A percentile compares a stretch with the other conserved stretches of the same genome.
phyloP scores from a whole-genome alignment of 2,888 invertebrate genomes.

The Tetranychus piercei region DNA sequence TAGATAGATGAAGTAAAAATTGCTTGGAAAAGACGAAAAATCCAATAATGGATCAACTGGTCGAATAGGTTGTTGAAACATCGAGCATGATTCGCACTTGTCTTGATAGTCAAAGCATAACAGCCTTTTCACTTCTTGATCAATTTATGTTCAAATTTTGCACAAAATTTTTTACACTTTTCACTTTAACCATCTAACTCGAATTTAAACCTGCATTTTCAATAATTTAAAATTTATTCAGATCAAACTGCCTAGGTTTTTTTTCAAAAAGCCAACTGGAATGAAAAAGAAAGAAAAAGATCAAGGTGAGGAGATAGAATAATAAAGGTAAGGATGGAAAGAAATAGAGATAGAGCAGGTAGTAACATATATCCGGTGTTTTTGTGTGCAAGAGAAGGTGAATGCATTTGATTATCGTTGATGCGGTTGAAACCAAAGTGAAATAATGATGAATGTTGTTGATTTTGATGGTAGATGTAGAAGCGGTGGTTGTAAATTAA shows the following conservation, averaged over 20 bases:
- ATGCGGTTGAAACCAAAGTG: neutral
- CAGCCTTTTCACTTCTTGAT: too few species aligned
- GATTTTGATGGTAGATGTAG: neutral
- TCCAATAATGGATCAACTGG: too few species aligned
- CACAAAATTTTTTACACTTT: too few species aligned
- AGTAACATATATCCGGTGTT: neutral
- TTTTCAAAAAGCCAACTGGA: neutral
- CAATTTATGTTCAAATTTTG: too few species aligned
- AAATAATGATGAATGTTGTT: neutral
- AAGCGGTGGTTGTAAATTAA: neutral
- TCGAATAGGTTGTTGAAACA: too few species aligned
- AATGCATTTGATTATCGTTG: neutral
- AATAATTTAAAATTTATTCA: neutral
- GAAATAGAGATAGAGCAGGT: neutral
- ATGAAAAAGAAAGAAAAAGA: neutral
- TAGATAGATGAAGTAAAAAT: too few species aligned
- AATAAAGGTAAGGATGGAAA: neutral
- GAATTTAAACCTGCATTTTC: neutral
- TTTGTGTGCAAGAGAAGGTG: neutral
- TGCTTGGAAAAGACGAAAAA: too few species aligned
- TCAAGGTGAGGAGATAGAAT: neutral
- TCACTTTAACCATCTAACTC: too few species aligned
- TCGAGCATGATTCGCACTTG: too few species aligned
- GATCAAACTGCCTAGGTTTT: neutral
- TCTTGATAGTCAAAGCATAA: too few species aligned